Conservation (phyloP, 2,113 vertebrate species). For the Anoplopoma fimbria region DNA sequence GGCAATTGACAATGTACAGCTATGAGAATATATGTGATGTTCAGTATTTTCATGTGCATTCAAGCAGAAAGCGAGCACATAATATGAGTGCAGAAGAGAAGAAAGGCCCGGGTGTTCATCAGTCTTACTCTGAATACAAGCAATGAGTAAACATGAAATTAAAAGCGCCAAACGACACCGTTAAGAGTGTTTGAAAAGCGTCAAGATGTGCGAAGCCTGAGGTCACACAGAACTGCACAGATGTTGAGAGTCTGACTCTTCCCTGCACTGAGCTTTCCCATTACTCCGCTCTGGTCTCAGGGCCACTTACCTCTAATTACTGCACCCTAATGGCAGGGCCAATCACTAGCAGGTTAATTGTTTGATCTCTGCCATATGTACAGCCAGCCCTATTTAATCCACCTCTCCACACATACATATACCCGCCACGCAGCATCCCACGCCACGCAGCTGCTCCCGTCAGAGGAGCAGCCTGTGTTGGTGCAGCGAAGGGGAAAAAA, state of each 20-base stretch:
- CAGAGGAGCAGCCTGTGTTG: slow-evolving; percentile 12
- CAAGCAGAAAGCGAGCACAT: neutral
- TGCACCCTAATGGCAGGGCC: slow-evolving; percentile 72
- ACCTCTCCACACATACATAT: slow-evolving; percentile 45
- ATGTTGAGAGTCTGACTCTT: slow-evolving; percentile 50
- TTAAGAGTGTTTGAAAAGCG: slow-evolving; percentile 16
- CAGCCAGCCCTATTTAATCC: slow-evolving; percentile 66
- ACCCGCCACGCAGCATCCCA: slow-evolving; percentile 12
- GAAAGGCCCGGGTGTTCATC: neutral
- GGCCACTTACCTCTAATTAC: slow-evolving; percentile 81
- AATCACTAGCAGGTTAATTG: slow-evolving; percentile 82
- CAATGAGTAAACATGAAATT: neutral
- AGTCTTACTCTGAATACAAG: neutral
- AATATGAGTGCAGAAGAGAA: neutral
- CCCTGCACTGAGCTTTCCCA: slow-evolving; percentile 52
- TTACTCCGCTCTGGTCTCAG: slow-evolving; percentile 66
- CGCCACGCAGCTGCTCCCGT: slow-evolving; percentile 29
- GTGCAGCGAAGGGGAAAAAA: neutral
- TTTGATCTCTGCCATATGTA: slow-evolving; percentile 83
- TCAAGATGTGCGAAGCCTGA: slow-evolving; percentile 21
- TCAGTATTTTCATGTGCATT: neutral
- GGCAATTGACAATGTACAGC: neutral
- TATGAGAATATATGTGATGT: neutral
- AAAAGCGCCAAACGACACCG: neutral
- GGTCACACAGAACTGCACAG: slow-evolving; percentile 57